Conservation (phyloP, 2,797 vertebrate species). For the Urophycis tenuis region DNA sequence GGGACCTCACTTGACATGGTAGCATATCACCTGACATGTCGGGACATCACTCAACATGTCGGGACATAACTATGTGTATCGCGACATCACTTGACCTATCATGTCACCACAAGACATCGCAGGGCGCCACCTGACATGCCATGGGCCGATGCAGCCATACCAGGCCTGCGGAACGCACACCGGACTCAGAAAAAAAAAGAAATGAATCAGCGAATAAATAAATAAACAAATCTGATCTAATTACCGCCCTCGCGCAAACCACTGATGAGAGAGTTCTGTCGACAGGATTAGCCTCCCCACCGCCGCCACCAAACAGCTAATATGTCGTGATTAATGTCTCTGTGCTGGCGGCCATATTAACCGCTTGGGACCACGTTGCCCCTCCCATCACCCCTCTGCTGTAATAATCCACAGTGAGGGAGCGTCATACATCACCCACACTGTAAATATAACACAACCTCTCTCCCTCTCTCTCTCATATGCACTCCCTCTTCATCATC, state of each 20-base stretch:
- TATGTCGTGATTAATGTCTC: constrained; percentile 50
- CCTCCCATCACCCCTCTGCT: constrained; percentile 31
- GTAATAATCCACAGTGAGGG: constrained; percentile 58
- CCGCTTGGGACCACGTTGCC: constrained; percentile 51
- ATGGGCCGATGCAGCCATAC: too few species aligned
- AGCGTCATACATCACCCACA: constrained; percentile 57
- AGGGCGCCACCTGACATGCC: too few species aligned
- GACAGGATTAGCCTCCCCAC: constrained; percentile 29
- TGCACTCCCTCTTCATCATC: constrained; percentile 16
- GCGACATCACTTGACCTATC: too few species aligned
- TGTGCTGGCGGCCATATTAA: constrained; percentile 49
- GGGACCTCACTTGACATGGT: too few species aligned
- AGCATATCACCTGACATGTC: too few species aligned
- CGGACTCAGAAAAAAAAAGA: background rate
- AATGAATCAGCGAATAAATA: background rate
- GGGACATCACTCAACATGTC: too few species aligned
- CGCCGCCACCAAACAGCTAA: constrained; percentile 25
- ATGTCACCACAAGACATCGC: too few species aligned
- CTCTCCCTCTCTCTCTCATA: constrained; percentile 18
- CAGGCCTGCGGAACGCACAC: too few species aligned
- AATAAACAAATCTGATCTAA: constrained; percentile 9
- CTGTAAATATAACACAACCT: constrained; percentile 57
- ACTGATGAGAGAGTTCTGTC: constrained; percentile 43
- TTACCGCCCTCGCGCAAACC: constrained; percentile 51
- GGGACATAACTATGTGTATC: too few species aligned